Evolutionary conservation across 2,888 invertebrate genomes (phyloP).

Genomic region (Noctua pronuba): DNA sequence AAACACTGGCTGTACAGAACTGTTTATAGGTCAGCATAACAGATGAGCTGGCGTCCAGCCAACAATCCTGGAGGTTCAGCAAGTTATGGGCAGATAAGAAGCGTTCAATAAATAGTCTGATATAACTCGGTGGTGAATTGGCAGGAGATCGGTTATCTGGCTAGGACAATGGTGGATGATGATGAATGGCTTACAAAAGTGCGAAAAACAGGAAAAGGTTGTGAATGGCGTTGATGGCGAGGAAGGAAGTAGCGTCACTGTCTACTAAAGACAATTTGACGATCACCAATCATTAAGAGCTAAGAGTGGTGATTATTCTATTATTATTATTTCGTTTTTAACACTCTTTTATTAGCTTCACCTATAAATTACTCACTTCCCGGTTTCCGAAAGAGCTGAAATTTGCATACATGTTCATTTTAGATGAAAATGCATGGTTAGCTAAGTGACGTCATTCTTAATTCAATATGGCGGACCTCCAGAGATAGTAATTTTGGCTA

Average conservation of each 20-base stretch:
- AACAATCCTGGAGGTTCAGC: constrained; percentile 50
- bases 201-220: background rate
- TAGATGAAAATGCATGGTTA: no score
- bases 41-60: constrained; percentile 60
- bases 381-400: no score
- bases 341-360: no score
- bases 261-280: background rate
- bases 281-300: background rate
- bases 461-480: no score
- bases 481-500: no score
- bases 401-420: no score
- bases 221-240: background rate
- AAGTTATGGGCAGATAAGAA: constrained; percentile 57
- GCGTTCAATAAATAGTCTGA: constrained; percentile 44
- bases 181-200: background rate
- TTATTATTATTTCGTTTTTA: no score
- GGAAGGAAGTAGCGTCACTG: background rate
- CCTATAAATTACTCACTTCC: no score
- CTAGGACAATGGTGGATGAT: background rate
- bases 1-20: constrained; percentile 41
- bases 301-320: background rate
- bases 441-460: no score
- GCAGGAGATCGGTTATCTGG: constrained; percentile 14
- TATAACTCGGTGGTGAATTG: constrained; percentile 31
- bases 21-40: constrained; percentile 66